phyloP scores from a whole-genome alignment of 2,113 vertebrate species.

The Ariopsis seemanni region DNA sequence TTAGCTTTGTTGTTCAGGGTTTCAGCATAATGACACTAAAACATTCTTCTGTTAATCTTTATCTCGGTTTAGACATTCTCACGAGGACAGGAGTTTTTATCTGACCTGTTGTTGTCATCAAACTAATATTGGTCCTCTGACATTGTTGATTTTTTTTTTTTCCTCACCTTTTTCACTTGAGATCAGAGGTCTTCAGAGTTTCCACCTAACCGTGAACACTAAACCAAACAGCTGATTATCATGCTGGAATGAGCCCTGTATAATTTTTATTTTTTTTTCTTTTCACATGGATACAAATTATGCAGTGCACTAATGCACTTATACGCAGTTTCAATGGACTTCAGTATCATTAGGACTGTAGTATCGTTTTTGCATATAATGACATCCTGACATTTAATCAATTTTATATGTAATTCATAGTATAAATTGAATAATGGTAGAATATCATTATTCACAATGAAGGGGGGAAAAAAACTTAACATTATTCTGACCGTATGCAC shows the following conservation, averaged over 20 bases:
- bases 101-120: neutral
- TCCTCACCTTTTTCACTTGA: neutral
- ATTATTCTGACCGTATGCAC: neutral
- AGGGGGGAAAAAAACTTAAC: neutral
- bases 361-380: neutral
- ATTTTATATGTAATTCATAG: neutral
- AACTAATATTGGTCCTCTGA: neutral
- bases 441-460: neutral
- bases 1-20: slow-evolving; percentile 53
- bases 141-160: neutral
- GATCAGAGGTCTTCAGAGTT: neutral
- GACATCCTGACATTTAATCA: neutral
- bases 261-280: no score
- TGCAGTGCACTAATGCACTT: neutral
- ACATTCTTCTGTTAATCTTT: neutral
- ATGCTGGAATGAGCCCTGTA: neutral
- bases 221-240: neutral
- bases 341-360: neutral
- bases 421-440: neutral
- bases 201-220: neutral
- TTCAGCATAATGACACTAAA: neutral
- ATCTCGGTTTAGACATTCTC: neutral
- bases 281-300: neutral
- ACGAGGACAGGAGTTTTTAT: neutral
- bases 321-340: neutral